Evolutionary conservation across 2,888 invertebrate species (phyloP).

Genomic region (Agriopis marginaria): DNA sequence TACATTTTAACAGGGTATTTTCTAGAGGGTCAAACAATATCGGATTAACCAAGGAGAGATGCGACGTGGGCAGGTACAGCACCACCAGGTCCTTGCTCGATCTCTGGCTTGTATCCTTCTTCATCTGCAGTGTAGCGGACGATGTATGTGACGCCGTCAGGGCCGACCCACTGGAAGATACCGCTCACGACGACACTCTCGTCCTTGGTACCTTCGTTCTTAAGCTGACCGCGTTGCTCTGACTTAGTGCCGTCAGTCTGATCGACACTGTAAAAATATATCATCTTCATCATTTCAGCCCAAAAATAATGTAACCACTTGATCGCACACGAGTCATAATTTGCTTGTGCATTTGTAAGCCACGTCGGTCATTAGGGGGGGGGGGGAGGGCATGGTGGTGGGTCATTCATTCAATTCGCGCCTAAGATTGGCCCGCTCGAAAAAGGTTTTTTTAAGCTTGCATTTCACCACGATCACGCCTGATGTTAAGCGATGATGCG

Average conservation of each 20-base stretch:
- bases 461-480: too few relatives aligned
- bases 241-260: constrained; percentile 37
- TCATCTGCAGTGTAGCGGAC: constrained; percentile 82
- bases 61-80: constrained; percentile 52
- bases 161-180: constrained; percentile 76
- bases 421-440: too few relatives aligned
- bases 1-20: constrained; percentile 12
- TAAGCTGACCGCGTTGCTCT: constrained; percentile 73
- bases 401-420: too few relatives aligned
- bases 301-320: too few relatives aligned
- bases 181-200: constrained; percentile 77
- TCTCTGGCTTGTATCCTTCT: constrained; percentile 63
- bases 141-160: constrained; percentile 75
- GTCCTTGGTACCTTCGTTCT: constrained; percentile 74
- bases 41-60: background rate
- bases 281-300: background rate
- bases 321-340: too few relatives aligned
- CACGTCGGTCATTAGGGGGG: too few relatives aligned
- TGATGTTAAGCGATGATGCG: too few relatives aligned
- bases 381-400: too few relatives aligned
- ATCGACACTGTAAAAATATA: constrained; percentile 26
- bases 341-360: too few relatives aligned
- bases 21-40: background rate
- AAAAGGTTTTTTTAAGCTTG: too few relatives aligned
- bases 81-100: constrained; percentile 65